phyloP scores from a whole-genome alignment of 1,140 invertebrate genomes.

The Glossosoma conforme region DNA sequence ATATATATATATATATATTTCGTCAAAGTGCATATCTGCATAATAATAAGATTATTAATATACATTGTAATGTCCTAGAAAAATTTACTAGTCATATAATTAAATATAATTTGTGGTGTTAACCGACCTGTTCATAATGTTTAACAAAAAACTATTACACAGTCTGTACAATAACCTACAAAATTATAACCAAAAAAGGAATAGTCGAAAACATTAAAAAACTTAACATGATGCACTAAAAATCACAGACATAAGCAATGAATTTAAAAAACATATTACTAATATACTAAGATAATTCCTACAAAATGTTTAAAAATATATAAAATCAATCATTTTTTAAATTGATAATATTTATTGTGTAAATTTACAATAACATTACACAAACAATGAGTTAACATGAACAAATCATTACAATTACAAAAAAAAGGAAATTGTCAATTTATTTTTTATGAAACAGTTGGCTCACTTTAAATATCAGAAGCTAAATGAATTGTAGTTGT shows the following conservation, averaged over 20 bases:
- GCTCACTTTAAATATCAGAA: too few relatives aligned
- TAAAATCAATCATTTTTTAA: not conserved
- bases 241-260: conserved; percentile 23
- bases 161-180: too few relatives aligned
- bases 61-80: conserved; percentile 10
- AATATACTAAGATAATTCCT: not conserved
- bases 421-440: not conserved
- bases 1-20: too few relatives aligned
- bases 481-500: too few relatives aligned
- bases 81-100: conserved; percentile 9
- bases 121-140: conserved; percentile 9
- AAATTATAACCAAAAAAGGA: too few relatives aligned
- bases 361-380: not conserved
- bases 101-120: conserved; percentile 10
- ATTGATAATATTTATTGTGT: not conserved
- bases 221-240: conserved; percentile 15
- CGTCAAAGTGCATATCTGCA: too few relatives aligned
- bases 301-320: not conserved
- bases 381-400: not conserved
- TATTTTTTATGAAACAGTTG: too few relatives aligned
- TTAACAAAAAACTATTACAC: conserved; percentile 7
- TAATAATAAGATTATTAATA: conserved; percentile 11
- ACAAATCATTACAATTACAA: not conserved
- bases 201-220: conserved; percentile 5
- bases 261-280: conserved; percentile 2